Conservation (phyloP, 2,888 invertebrate genomes). For the Amphimallon solstitiale region DNA sequence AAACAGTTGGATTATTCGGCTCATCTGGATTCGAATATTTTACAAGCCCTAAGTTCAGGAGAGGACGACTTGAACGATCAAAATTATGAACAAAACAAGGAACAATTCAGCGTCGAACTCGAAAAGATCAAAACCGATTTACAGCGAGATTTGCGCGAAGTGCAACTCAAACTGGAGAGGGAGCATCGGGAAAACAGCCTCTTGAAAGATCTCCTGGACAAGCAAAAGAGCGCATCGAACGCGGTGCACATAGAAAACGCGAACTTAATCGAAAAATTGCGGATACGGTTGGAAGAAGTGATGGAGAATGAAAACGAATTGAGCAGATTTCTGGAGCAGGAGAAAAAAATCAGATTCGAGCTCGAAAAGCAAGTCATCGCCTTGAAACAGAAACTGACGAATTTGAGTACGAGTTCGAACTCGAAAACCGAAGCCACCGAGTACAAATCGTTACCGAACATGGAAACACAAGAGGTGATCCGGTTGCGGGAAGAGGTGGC, state of each 20-base stretch:
- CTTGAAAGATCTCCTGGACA: conserved; percentile 68
- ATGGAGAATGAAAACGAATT: conserved; percentile 73
- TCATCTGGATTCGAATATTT: conserved; percentile 68
- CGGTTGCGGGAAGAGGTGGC: conserved; percentile 49
- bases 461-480: conserved; percentile 49
- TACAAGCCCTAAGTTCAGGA: conserved; percentile 68
- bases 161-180: conserved; percentile 64
- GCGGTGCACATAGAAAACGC: conserved; percentile 72
- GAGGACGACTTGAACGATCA: conserved; percentile 50
- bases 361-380: conserved; percentile 55
- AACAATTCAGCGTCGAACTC: conserved; percentile 10
- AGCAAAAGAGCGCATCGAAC: conserved; percentile 69
- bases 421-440: conserved; percentile 55
- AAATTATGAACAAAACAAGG: conserved; percentile 8
- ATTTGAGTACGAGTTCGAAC: conserved; percentile 40
- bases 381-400: conserved; percentile 47
- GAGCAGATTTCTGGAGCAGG: conserved; percentile 68
- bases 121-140: conserved; percentile 51
- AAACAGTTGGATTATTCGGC: conserved; percentile 71
- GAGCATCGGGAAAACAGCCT: conserved; percentile 68
- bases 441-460: conserved; percentile 54
- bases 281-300: conserved; percentile 72
- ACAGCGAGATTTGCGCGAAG: conserved; percentile 61
- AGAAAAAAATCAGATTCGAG: conserved; percentile 62
- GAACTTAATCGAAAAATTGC: conserved; percentile 72